Conservation (phyloP, 2,888 invertebrate species). For the Phalera bucephala region DNA sequence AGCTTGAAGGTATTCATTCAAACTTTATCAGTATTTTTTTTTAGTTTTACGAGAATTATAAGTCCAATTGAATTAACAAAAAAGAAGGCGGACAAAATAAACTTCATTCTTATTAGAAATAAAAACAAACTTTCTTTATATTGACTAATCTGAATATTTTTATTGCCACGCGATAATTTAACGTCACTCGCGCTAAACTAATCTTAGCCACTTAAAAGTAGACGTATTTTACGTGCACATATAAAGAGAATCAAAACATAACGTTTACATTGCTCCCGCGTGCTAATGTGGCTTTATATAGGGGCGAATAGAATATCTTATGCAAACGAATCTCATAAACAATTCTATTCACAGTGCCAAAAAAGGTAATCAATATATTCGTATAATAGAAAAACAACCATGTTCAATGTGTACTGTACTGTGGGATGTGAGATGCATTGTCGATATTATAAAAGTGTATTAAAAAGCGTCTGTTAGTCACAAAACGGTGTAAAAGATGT, state of each 20-base stretch:
- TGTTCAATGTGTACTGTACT: slow-evolving; percentile 77
- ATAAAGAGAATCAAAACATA: slow-evolving; percentile 38
- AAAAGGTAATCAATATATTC: slow-evolving; percentile 24
- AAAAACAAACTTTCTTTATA: too few relatives aligned
- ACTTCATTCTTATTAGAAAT: too few relatives aligned
- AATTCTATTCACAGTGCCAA: slow-evolving; percentile 29
- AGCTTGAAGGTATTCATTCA: too few relatives aligned
- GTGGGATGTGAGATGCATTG: slow-evolving; percentile 66
- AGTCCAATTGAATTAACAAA: too few relatives aligned
- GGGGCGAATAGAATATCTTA: too few relatives aligned
- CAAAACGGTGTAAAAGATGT: slow-evolving; percentile 39
- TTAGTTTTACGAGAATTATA: too few relatives aligned
- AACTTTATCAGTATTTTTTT: too few relatives aligned
- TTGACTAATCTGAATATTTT: background rate
- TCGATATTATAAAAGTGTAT: slow-evolving; percentile 48
- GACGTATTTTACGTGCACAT: slow-evolving; percentile 17
- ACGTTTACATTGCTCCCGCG: slow-evolving; percentile 34
- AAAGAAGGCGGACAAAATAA: too few relatives aligned
- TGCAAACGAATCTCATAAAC: slow-evolving; percentile 32
- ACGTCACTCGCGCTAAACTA: slow-evolving; percentile 6
- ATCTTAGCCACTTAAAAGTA: slow-evolving; percentile 1
- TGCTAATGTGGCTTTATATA: slow-evolving; percentile 18
- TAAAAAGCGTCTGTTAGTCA: slow-evolving; percentile 50
- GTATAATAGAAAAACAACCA: slow-evolving; percentile 39
- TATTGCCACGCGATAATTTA: background rate